Percentiles rank a stretch among this genome's conserved stretches.
Evolutionary conservation across 2,888 invertebrate species (phyloP).

Genomic region (Synanthedon vespiformis): DNA sequence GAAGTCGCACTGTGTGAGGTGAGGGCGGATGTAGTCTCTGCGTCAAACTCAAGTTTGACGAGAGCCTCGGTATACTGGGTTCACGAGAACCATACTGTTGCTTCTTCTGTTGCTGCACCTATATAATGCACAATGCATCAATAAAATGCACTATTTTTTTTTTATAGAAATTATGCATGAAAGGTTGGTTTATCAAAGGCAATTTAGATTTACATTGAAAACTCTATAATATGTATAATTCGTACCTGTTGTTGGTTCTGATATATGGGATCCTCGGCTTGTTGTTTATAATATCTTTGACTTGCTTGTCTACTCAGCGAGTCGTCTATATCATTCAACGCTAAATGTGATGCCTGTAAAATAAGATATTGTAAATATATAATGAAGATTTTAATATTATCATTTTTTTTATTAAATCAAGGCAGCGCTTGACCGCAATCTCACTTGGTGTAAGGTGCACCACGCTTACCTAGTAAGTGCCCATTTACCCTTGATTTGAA

Average conservation of each 20-base stretch:
- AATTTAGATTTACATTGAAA: too few relatives aligned
- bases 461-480: too few relatives aligned
- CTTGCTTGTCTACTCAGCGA: conserved; percentile 63
- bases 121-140: neutral
- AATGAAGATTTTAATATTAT: too few relatives aligned
- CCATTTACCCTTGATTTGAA: too few relatives aligned
- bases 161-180: too few relatives aligned
- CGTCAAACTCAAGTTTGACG: conserved; percentile 54
- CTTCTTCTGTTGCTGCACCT: conserved; percentile 64
- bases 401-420: too few relatives aligned
- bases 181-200: too few relatives aligned
- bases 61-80: conserved; percentile 53
- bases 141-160: neutral
- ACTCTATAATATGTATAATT: too few relatives aligned
- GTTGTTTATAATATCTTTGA: conserved; percentile 48
- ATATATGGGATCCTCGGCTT: conserved; percentile 59
- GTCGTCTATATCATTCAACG: conserved; percentile 59
- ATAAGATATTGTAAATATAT: neutral
- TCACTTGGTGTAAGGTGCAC: too few relatives aligned
- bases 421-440: too few relatives aligned
- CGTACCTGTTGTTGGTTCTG: conserved; percentile 64
- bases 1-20: conserved; percentile 49
- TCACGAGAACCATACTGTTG: conserved; percentile 60
- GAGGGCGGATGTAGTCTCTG: conserved; percentile 53
- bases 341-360: conserved; percentile 54